A percentile compares a stretch with the other conserved stretches of the same genome.
phyloP scores from a whole-genome alignment of 2,113 vertebrate genomes.

The Saguinus imperator region DNA sequence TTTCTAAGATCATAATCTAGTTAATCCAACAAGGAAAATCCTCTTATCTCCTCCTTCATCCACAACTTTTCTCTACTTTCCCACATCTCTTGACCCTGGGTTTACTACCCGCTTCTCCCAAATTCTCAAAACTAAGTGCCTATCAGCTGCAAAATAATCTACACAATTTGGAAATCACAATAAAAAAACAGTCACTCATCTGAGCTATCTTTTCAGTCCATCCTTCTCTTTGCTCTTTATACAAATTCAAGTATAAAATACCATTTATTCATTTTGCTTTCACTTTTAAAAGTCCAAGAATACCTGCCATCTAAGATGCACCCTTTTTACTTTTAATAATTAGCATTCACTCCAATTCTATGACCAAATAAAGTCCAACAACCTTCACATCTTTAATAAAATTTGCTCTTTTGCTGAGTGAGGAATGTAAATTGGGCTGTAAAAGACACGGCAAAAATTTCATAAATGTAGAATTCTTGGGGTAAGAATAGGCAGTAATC shows the following conservation, averaged over 20 bases:
- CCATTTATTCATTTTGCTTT: neutral
- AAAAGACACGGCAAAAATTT: neutral
- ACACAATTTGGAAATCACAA: neutral
- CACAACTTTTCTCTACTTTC: neutral
- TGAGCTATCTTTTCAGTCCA: neutral
- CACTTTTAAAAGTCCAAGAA: constrained; percentile 26
- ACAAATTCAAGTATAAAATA: constrained; percentile 34
- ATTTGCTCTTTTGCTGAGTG: neutral
- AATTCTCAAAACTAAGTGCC: constrained; percentile 9
- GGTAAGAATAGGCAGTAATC: neutral
- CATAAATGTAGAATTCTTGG: neutral
- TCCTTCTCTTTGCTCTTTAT: neutral
- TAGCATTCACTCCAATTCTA: neutral
- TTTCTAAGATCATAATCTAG: constrained; percentile 11
- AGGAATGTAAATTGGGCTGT: neutral
- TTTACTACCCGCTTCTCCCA: neutral
- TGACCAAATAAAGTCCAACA: constrained; percentile 43
- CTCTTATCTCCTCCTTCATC: neutral
- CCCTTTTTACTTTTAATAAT: constrained; percentile 26
- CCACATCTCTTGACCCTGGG: neutral
- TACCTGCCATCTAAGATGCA: neutral
- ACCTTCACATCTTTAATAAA: neutral
- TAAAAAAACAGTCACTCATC: neutral
- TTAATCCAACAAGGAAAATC: neutral
- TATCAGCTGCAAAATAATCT: neutral